Conservation (phyloP, 2,888 invertebrate species). For the Caenorhabditis macrosperma region DNA sequence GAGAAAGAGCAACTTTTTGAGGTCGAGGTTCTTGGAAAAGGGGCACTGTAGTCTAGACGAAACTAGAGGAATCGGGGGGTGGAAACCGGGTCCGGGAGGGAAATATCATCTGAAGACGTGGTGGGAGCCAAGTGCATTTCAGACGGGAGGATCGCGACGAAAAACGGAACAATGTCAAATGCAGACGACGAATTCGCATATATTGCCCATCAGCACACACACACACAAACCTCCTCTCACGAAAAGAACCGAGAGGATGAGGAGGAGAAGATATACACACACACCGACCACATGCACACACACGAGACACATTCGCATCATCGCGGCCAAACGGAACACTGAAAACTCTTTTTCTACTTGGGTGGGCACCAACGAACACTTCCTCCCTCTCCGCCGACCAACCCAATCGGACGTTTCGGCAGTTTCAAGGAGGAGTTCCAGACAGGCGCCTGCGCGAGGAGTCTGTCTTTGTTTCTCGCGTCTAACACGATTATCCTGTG, state of each 20-base stretch:
- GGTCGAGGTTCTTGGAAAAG: too few species aligned
- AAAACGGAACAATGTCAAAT: slow-evolving; percentile 50
- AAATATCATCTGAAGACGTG: not conserved
- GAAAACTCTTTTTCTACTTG: slow-evolving; percentile 36
- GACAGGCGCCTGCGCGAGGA: too few species aligned
- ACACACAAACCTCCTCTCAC: slow-evolving; percentile 12
- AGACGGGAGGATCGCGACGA: not conserved
- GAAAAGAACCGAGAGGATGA: not conserved
- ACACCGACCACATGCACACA: too few species aligned
- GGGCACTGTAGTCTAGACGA: too few species aligned
- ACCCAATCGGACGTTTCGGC: slow-evolving; percentile 4
- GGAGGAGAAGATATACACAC: not conserved
- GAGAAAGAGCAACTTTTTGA: too few species aligned
- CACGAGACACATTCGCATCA: slow-evolving; percentile 17
- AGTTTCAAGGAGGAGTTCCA: not conserved
- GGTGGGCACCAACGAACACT: slow-evolving; percentile 20
- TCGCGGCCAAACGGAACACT: not conserved
- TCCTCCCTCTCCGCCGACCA: not conserved
- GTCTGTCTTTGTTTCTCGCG: too few species aligned
- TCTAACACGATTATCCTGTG: slow-evolving; percentile 26
- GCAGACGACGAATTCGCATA: slow-evolving; percentile 26
- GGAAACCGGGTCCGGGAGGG: too few species aligned
- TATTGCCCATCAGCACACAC: slow-evolving; percentile 26
- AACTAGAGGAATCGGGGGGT: too few species aligned
- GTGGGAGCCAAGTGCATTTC: slow-evolving; percentile 8